A percentile compares a stretch with the other conserved stretches of the same genome.
These are phyloP conservation scores for Xerus inauris DNA, from an alignment of 2,113 vertebrate genomes.

Conservation along the genomic window DNA sequence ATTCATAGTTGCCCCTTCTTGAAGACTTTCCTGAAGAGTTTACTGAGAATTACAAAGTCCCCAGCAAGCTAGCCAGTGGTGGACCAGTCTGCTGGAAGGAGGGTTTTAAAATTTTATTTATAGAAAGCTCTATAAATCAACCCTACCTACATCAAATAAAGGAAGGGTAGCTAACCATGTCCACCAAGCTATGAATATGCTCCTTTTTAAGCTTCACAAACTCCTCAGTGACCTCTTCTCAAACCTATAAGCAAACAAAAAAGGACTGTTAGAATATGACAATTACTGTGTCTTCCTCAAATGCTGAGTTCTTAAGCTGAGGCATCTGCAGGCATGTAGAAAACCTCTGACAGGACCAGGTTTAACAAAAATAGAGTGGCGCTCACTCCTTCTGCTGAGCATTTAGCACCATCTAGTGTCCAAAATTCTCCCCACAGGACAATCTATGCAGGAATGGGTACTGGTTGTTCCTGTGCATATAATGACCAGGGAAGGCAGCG, in stretches of 20 bases:
- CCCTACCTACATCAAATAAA: not conserved
- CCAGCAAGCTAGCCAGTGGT: fast-evolving
- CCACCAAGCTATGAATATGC: not conserved
- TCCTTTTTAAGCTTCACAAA: not conserved
- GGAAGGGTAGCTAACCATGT: not conserved
- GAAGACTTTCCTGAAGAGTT: not conserved
- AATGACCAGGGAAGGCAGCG: not conserved
- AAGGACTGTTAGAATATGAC: not conserved
- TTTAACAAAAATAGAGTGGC: not conserved
- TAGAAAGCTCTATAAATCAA: not conserved
- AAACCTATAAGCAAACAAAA: not conserved
- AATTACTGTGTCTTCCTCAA: fast-evolving
- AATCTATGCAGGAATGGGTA: too few species aligned
- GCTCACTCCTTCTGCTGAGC: conserved; percentile 32
- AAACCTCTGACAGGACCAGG: not conserved
- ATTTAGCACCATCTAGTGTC: conserved; percentile 85
- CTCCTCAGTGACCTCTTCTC: not conserved
- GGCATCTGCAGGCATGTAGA: not conserved
- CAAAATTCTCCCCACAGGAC: fast-evolving
- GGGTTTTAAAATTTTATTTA: not conserved
- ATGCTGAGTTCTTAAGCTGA: not conserved
- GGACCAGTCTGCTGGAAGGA: not conserved
- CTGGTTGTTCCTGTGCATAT: not conserved
- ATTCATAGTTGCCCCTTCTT: not conserved
- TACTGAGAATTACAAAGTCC: not conserved